phyloP scores from a whole-genome alignment of 2,888 invertebrate species.

The Cremastinae sp. region DNA sequence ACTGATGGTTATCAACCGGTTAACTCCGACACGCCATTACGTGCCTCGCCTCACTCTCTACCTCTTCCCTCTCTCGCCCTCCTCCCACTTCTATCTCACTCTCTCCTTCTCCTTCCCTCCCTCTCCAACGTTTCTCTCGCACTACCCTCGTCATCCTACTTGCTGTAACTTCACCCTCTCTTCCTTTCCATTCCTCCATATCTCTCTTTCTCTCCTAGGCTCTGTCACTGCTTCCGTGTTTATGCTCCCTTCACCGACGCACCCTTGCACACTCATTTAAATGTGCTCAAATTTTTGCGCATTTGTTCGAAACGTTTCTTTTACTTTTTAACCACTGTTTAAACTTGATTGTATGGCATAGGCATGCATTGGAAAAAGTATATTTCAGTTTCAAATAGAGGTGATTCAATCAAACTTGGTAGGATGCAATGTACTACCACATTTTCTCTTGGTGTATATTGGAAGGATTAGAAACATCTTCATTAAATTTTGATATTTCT shows the following conservation, averaged over 20 bases:
- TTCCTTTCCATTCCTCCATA: constrained; percentile 53
- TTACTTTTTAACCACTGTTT: no score
- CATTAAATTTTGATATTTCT: no score
- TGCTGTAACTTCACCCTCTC: constrained; percentile 57
- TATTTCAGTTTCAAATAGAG: no score
- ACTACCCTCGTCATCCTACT: constrained; percentile 37
- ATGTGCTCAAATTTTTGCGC: no score
- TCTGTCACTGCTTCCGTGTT: constrained; percentile 48
- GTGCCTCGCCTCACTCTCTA: constrained; percentile 74
- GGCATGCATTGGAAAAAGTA: no score
- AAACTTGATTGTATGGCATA: no score
- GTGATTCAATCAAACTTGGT: no score
- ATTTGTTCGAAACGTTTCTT: no score
- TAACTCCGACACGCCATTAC: constrained; percentile 80
- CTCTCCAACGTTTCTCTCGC: constrained; percentile 26
- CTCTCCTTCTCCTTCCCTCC: constrained; percentile 1
- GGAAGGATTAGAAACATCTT: no score
- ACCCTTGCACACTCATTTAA: constrained; percentile 3
- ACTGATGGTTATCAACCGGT: constrained; percentile 80
- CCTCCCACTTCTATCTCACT: constrained; percentile 2
- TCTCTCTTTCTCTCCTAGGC: constrained; percentile 23
- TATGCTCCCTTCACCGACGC: constrained; percentile 19
- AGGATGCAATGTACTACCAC: no score
- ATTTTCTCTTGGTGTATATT: no score
- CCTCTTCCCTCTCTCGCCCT: neutral